These are phyloP conservation scores for Haliaeetus leucogaster DNA, from an alignment of 2,113 vertebrate species.

Conservation along the genomic window DNA sequence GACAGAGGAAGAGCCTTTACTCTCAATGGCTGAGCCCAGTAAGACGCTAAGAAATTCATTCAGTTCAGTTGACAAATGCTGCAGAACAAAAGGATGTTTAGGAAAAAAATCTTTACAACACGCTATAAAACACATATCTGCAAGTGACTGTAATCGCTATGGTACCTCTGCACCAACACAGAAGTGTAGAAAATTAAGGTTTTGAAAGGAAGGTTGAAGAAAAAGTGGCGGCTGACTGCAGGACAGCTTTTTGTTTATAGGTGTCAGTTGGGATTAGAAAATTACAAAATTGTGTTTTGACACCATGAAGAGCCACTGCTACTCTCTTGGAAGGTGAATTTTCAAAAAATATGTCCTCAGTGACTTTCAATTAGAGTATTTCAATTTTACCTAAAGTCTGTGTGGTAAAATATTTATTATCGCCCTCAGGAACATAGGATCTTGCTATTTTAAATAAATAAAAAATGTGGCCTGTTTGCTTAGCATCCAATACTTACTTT, in stretches of 20 bases:
- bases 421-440: neutral
- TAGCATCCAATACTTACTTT: neutral
- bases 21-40: neutral
- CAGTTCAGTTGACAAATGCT: neutral
- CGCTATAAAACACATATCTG: neutral
- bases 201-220: neutral
- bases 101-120: neutral
- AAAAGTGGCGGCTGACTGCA: neutral
- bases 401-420: neutral
- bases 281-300: neutral
- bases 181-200: neutral
- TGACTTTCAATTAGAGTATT: neutral
- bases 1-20: conserved; percentile 44
- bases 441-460: conserved; percentile 14
- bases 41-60: neutral
- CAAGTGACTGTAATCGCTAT: neutral
- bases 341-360: neutral
- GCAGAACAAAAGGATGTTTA: neutral
- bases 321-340: neutral
- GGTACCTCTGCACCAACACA: neutral
- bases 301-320: neutral
- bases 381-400: neutral
- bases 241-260: neutral
- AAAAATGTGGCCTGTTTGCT: neutral
- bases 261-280: neutral